phyloP scores from a whole-genome alignment of 2,797 vertebrate genomes.

The Odontamblyopus lacepedii region DNA sequence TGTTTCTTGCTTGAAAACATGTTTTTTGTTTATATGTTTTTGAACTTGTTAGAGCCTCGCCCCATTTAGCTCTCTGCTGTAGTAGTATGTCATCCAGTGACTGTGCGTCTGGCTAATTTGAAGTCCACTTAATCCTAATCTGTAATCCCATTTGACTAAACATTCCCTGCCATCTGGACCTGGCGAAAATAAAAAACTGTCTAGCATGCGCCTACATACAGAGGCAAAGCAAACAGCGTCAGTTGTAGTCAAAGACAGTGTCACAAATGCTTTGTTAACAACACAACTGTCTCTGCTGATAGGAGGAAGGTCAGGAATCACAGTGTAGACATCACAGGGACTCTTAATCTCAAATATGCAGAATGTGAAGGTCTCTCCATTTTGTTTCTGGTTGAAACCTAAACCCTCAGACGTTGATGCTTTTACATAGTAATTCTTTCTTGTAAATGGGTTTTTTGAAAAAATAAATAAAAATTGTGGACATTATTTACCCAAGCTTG shows the following conservation, averaged over 20 bases:
- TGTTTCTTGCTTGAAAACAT: not conserved
- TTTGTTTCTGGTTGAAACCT: constrained; percentile 6
- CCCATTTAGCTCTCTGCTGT: constrained; percentile 23
- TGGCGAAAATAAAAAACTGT: constrained; percentile 49
- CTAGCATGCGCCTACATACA: constrained; percentile 21
- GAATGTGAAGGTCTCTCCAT: constrained; percentile 50
- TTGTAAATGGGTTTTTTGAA: too few relatives aligned
- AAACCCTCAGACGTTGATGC: not conserved
- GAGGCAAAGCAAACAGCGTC: constrained; percentile 42
- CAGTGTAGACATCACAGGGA: constrained; percentile 45
- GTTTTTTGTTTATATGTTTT: constrained; percentile 11
- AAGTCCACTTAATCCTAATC: constrained; percentile 79
- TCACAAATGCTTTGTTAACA: not conserved
- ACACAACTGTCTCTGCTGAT: constrained; percentile 10
- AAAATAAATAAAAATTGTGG: not conserved
- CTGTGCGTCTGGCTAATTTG: constrained; percentile 68
- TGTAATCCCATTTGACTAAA: constrained; percentile 81
- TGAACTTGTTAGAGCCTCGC: constrained; percentile 14
- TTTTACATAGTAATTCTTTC: not conserved
- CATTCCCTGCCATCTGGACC: constrained; percentile 78
- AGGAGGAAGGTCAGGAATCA: constrained; percentile 27
- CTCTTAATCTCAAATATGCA: constrained; percentile 28
- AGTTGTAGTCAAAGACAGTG: constrained; percentile 29
- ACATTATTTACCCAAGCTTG: not conserved
- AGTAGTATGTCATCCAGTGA: constrained; percentile 68